Base-by-base conservation (phyloP, 1,140 invertebrate genomes). In the Micrasema longulum region DNA sequence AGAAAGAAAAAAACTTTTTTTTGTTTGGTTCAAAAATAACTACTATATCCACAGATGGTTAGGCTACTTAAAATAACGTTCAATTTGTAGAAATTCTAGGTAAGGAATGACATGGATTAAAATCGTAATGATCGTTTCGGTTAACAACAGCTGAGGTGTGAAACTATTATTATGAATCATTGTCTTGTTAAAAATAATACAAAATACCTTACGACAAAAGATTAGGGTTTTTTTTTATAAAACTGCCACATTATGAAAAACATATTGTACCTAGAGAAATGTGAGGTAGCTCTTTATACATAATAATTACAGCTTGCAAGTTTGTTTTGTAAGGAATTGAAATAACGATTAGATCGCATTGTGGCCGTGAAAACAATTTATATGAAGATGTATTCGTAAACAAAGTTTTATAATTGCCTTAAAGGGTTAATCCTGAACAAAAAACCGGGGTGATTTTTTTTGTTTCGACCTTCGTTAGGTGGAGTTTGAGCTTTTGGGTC, bases 121-220 rank as follows among this genome's bases (percentile, higher is more conserved):
- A 60, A 60, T 22, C 9, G 7, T 60, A 43, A 60, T 60, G 14
- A 35, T 60, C 35, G 36, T 38, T 16, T 38, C 22, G 35, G 35
- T 7, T 41, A 60, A 60, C 55, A 60, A 41, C 55, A 23, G 20
- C 7, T 31, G 18, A 41, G 35, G 55, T 60, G 55, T 41, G 55
- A 60, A 20, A 14, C 12, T 22, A 60, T 60, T 60, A n/a, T 20
- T 22, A 41, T 41, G 14, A 18, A 38, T 41, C 35, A 38, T 43
- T 41, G 35, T 22, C 7, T 60, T 38, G 55, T 60, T 22, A 60
- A 60, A 20, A 38, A 60, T 57, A n/a, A 36, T 14, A 12, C 35
- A 38, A 18, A 31, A 31, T 31, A 7, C 26, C 7, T 31, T 31
- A 31, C 7, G n/a, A n/a, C 53, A 57, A n/a, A 57, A 36, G n/a